Percentiles rank a stretch among this genome's conserved stretches.
Conservation (phyloP, 2,888 invertebrate species). For the Schrankia costaestrigalis region DNA sequence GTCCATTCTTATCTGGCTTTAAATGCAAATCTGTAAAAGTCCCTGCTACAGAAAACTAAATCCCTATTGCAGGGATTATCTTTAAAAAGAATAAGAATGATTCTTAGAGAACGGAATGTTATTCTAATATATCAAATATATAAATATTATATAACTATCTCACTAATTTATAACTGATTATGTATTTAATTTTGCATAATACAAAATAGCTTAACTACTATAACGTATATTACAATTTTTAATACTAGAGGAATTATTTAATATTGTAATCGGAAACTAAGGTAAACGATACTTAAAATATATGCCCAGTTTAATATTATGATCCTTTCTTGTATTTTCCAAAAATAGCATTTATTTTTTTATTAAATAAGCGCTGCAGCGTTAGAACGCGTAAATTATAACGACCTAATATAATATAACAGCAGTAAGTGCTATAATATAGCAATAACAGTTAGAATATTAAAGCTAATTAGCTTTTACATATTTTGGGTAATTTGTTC, state of each 20-base stretch:
- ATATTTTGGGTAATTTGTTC: background rate
- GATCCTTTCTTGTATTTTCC: too few relatives aligned
- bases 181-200: slow-evolving; percentile 5
- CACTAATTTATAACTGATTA: slow-evolving; percentile 10
- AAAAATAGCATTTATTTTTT: too few relatives aligned
- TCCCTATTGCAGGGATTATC: too few relatives aligned
- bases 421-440: slow-evolving; percentile 8
- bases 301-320: too few relatives aligned
- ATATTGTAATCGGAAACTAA: too few relatives aligned
- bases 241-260: background rate
- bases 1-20: too few relatives aligned
- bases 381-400: background rate
- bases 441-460: slow-evolving; percentile 2
- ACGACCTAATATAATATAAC: background rate
- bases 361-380: background rate
- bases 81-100: too few relatives aligned
- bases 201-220: slow-evolving; percentile 5
- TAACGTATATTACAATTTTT: background rate
- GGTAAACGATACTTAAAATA: too few relatives aligned
- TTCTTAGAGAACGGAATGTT: too few relatives aligned
- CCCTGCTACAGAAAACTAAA: too few relatives aligned
- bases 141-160: slow-evolving; percentile 1
- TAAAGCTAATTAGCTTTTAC: slow-evolving; percentile 1
- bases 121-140: slow-evolving; percentile 3
- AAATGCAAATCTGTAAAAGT: too few relatives aligned